These are phyloP conservation scores for Origma solitaria DNA, from an alignment of 2,113 vertebrate genomes.

Conservation along the genomic window DNA sequence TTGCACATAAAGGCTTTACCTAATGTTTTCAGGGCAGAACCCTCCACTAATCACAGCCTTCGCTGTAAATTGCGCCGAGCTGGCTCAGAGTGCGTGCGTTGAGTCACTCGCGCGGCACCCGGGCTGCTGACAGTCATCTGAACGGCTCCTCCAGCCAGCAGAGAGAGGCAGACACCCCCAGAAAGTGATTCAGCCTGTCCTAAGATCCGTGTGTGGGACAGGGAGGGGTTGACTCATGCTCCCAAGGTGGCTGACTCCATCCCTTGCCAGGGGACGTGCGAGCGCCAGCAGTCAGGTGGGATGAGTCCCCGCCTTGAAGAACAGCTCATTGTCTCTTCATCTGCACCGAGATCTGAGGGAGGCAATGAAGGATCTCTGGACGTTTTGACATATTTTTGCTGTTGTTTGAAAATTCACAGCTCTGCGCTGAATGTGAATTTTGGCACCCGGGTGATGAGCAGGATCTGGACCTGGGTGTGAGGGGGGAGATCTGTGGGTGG, in stretches of 20 bases:
- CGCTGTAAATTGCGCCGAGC: background rate
- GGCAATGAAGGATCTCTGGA: background rate
- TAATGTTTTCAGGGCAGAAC: background rate
- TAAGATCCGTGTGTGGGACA: conserved; percentile 52
- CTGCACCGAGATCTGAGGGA: background rate
- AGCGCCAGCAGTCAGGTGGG: background rate
- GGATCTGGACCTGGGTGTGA: background rate
- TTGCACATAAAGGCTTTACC: background rate
- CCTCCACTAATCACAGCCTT: background rate
- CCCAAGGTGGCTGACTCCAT: conserved; percentile 44
- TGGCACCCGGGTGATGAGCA: background rate
- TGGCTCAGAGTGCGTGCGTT: background rate
- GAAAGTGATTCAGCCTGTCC: conserved; percentile 58
- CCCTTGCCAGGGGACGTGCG: background rate
- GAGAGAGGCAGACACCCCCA: conserved; percentile 51
- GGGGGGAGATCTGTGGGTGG: background rate
- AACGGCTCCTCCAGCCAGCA: conserved; percentile 6
- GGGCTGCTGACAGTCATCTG: conserved; percentile 54
- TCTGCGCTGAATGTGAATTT: background rate
- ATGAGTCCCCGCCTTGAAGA: background rate
- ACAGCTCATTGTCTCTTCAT: background rate
- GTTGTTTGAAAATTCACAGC: background rate
- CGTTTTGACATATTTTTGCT: background rate
- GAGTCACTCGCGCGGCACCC: background rate
- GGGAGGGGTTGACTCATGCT: conserved; percentile 48